These are phyloP conservation scores for Xiphophorus maculatus DNA, from an alignment of 2,113 vertebrate genomes.

Conservation along the genomic window DNA sequence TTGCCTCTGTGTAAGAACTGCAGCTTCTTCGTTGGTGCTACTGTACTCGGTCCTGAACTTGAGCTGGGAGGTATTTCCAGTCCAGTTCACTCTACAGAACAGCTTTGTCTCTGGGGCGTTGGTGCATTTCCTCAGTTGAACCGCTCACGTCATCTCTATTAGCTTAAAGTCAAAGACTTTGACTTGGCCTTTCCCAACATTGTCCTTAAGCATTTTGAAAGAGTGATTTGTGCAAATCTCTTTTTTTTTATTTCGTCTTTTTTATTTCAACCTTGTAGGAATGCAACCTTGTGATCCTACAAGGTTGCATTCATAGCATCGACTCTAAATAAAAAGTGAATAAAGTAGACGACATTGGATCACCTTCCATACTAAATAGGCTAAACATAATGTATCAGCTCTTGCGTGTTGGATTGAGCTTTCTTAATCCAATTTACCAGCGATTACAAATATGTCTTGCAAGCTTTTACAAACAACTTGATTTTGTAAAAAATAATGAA, in stretches of 20 bases:
- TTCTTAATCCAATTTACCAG: not conserved
- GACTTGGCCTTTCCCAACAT: not conserved
- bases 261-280: too few relatives aligned
- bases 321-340: not conserved
- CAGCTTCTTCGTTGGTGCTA: not conserved
- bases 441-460: not conserved
- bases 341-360: not conserved
- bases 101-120: not conserved
- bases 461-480: too few relatives aligned
- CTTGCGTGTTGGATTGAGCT: not conserved
- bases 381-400: not conserved
- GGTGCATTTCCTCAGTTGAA: not conserved
- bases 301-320: not conserved
- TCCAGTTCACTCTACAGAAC: not conserved
- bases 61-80: not conserved
- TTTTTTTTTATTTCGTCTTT: not conserved
- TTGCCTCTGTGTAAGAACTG: too few relatives aligned
- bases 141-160: not conserved
- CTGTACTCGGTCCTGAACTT: not conserved
- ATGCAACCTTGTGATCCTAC: too few relatives aligned
- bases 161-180: not conserved
- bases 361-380: too few relatives aligned
- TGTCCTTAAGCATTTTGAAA: not conserved
- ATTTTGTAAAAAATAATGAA: not conserved
- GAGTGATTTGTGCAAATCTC: not conserved